Base-by-base conservation (phyloP, 1,140 invertebrate species). In the Cotesia chilonis region DNA sequence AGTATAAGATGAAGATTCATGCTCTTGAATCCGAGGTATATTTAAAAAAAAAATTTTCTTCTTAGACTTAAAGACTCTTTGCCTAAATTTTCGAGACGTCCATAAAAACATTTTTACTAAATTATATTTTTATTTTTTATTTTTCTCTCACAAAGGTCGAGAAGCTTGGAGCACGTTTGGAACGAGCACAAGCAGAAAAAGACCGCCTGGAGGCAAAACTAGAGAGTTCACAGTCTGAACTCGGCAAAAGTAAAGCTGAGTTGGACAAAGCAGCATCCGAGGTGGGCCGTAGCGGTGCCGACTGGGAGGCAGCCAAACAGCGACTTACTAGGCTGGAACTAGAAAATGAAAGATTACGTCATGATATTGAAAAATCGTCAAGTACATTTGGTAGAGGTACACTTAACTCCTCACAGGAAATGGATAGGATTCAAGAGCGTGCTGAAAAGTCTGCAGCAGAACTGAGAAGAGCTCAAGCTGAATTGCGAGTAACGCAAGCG, bases 1-100 rank as follows among this genome's bases (percentile, higher is more conserved):
- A 99, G 82, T 96, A 97, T 77, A 98, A 98, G 87, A 93, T 96
- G 90, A 97, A 97, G 86, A 89, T 97, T 28, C 95, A 98, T 74
- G 91, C 93, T 2, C 84, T 97, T 41, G 95, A 98, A 83, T 95
- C 93, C 73, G 95, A 96, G 85, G 89, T 92, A 55, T 66, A 76
- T 35, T 38, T 28, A n/a, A 37, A 17, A 55, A 59, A 68, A 55
- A 57, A 38, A 12, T 28, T 68, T 35, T 68, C 54, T 28, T 6
- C 52, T 7, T 35, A n/a, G 6, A 47, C 17, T 14, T 14, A 3
- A 14, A 64, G 4, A 12, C 61, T 64, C 36, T 17, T 61, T 35
- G 20, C 59, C 20, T 36, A 37, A 17, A n/a, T 41, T 38, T 64
- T 41, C 1, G 6, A 51, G 38, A 28, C 64, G 10, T 20, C 38